Evolutionary conservation across 2,113 vertebrate species (phyloP), one percentile per base, ranked within the genome.

Genomic region (Cricetomys ansorgei): DNA sequence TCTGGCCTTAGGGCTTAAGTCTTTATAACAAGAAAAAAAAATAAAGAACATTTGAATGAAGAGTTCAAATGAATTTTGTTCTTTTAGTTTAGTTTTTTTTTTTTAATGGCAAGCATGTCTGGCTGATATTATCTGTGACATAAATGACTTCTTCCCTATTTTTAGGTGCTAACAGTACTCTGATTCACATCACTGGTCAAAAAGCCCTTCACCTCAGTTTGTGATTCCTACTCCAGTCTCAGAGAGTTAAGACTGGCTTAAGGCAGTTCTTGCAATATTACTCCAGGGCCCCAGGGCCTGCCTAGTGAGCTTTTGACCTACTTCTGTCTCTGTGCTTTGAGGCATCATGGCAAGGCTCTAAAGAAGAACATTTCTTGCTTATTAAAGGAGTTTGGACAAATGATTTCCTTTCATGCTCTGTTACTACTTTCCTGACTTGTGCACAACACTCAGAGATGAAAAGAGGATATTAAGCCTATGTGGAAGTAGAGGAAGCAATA

Each of bases 261-360:
- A 34, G 45, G 0, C 1, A 37, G 29, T 55, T 37, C 31, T 3
- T 10, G 11, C 34, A 53, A 27, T 19, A 1, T 19, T 34, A 40
- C 5, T 37, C 53, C 40, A 43, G 1, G 45, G 2, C 27, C 0
- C 9, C 23, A 11, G 5, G 2, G 23, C 69, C 34, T 67, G 19
- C 48, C 7, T 34, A 84, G n/a, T 11, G 17, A 57, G 7, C 31
- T 25, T 1, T 6, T 6, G n/a, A n/a, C 34, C 48, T 45, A 73
- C 1, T 69, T 55, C 50, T 53, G 13, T 31, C 57, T 50, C 4
- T 50, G 19, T 45, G 3, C 29, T 57, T 59, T 65, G 65, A 86
- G 65, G 62, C 17, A 12, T 0, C 0, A 57, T 12, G 11, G 43
- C 4, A 27, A 43, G 21, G 69, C 37, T n/a, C 21, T 9, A 50